Percentiles rank a stretch among this genome's conserved stretches.
phyloP scores from a whole-genome alignment of 2,797 vertebrate species.

The Podarcis lilfordi region DNA sequence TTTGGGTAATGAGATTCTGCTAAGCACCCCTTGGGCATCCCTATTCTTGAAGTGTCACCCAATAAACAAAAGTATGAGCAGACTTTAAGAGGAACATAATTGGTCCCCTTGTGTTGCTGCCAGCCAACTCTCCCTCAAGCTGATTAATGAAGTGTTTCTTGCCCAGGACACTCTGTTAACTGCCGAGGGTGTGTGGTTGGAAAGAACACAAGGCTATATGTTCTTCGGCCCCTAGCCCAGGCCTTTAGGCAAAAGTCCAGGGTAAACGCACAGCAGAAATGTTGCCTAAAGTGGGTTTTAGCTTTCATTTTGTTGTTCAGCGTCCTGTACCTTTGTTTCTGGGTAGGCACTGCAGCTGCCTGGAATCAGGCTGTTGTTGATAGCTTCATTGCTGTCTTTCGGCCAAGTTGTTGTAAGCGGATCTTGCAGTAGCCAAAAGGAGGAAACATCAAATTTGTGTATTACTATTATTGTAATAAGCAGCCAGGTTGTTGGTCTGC shows the following conservation, averaged over 20 bases:
- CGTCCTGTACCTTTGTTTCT: background rate
- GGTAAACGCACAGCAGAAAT: background rate
- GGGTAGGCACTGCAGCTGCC: background rate
- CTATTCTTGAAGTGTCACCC: background rate
- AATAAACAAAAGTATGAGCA: conserved; percentile 3
- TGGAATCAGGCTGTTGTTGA: background rate
- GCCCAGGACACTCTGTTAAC: background rate
- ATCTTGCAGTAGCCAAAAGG: rapidly evolving
- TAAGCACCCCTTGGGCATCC: background rate
- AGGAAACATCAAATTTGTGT: background rate
- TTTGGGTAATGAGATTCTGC: conserved; percentile 29
- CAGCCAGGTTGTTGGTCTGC: no score
- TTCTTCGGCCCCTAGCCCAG: background rate
- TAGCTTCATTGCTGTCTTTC: background rate
- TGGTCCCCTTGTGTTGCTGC: conserved; percentile 23
- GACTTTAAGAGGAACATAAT: conserved; percentile 18
- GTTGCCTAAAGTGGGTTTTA: background rate
- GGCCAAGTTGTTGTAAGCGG: background rate
- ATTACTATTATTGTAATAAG: no score
- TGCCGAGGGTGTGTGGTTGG: background rate
- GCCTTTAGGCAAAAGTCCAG: background rate
- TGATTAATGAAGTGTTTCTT: conserved; percentile 25
- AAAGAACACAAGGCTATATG: background rate
- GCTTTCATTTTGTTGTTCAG: background rate
- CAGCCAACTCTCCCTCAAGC: background rate